Base-by-base conservation (phyloP, 2,888 invertebrate species). In the Seira ritae region DNA sequence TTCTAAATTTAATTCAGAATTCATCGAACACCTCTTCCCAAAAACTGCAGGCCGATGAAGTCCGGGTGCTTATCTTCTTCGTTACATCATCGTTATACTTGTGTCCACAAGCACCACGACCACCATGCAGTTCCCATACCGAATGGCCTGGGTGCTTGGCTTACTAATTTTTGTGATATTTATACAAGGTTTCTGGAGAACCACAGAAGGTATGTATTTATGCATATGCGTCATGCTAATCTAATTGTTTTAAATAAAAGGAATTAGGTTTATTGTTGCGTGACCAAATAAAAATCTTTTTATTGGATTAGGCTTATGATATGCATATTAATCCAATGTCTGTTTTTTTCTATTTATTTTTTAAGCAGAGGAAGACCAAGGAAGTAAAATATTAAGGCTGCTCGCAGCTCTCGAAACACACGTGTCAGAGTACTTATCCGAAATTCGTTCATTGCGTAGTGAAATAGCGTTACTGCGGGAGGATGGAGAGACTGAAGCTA, bases 81-180 rank as follows among this genome's bases (percentile, higher is more conserved):
- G 37, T 67, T 74, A 68, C 60, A 73, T n/a, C n/a, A n/a, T n/a
- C n/a, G n/a, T 50, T 73, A 12, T 60, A 68, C 80, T 73, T 73
- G 80, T 80, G 68, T 80, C 80, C 80, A 80, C 68, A 68, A 80
- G 74, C n/a, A n/a, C n/a, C n/a, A n/a, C n/a, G n/a, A n/a, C n/a
- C 80, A 80, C 24, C 60, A 88, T 88, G 88, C 88, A 88, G 86
- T 88, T 88, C 80, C 85, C 88, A 15, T 83, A 87, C 80, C 83
- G 88, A 67, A 82, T 88, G 82, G 86, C 85, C 80, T 85, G 83
- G 73, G 85, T 87, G 70, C 60, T 85, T 65, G 81, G 84, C 77
- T 69, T 82, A 20, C 67, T 87, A 42, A 31, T 80, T 67, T 73
- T 86, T 68, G 69, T 85, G 65, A 74, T 85, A 66, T 73, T 86